Base-by-base conservation (phyloP, 2,888 invertebrate species). In the Hirtodrosophila trivittata region DNA sequence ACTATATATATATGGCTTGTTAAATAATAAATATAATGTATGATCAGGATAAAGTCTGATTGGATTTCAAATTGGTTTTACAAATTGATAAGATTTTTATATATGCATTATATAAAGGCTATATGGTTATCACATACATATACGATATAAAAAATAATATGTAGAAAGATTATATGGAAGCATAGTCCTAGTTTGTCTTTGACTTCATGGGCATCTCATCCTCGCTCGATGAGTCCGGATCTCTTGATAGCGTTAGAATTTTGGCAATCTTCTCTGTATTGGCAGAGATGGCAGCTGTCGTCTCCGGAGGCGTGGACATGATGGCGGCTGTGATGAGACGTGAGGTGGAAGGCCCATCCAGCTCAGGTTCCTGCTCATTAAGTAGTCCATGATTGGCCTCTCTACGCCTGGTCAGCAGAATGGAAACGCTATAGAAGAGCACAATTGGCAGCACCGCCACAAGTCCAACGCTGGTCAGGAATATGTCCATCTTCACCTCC, bases 361-460 rank as follows among this genome's bases (percentile, higher is more conserved):
- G 26, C 14, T 43, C 56, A 0, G 72, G 72, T 7, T 64, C 57
- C 35, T 68, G 59, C n/a, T 83, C 86, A 58, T 88, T 81, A 3
- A 89, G 52, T 3, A 87, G 35, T 0, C 71, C 83, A 47, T 89
- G 86, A 38, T 78, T 77, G 1, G 74, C 67, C 59, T 89, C 89
- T 0, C 77, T 68, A 0, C 82, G 76, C 51, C 77, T 89, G 12
- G 89, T 87, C 14, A 88, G 55, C 0, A 73, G 54, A 57, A 73
- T 75, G 30, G 81, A 74, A 2, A 65, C 63, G 1, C 62, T 25
- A 39, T 89, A 89, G 55, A 89, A 89, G 16, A 88, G 78, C 0
- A 88, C 1, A 0, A 88, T n/a, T 1, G 89, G 87, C 5, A 90
- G n/a, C 3, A 69, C 39, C 0, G 65, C 70, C 3, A 82, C 67